A percentile compares a stretch with the other conserved stretches of the same genome.
Evolutionary conservation across 1,140 invertebrate genomes (phyloP).

Genomic region (Drosophila yakuba): DNA sequence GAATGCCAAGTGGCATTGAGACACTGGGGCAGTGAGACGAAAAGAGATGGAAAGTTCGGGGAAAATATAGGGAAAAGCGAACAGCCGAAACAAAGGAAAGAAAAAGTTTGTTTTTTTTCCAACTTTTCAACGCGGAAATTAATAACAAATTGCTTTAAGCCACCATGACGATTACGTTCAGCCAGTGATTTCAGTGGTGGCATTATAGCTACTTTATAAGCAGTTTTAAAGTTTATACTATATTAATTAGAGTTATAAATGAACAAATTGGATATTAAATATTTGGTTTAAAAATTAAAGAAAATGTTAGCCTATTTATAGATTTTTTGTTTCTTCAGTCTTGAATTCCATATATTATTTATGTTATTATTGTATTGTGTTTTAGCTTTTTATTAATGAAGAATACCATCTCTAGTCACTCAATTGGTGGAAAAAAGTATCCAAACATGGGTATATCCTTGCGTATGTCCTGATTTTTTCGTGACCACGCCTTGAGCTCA

Average conservation of each 20-base stretch:
- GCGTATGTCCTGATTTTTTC: background rate
- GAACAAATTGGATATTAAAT: no score
- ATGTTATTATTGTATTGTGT: no score
- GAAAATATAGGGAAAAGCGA: conserved; percentile 6
- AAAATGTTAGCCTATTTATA: no score
- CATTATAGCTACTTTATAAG: background rate
- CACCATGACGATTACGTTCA: conserved; percentile 68
- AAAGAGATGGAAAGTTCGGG: conserved; percentile 12
- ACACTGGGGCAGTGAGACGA: conserved; percentile 13
- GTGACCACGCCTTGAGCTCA: conserved; percentile 27
- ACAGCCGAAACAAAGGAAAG: conserved; percentile 40
- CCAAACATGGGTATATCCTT: background rate
- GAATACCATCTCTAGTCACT: background rate
- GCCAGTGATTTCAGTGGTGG: conserved; percentile 12
- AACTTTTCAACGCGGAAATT: conserved; percentile 80
- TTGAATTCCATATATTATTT: no score
- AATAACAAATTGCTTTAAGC: conserved; percentile 82
- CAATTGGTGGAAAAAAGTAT: background rate
- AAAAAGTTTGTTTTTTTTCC: conserved; percentile 61
- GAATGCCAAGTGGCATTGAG: conserved; percentile 50
- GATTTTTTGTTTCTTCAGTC: no score
- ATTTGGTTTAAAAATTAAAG: no score
- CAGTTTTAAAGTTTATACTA: no score
- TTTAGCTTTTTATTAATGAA: no score
- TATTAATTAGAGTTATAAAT: no score